Base-by-base conservation (phyloP, 2,113 vertebrate species). In the Festucalex cinctus region DNA sequence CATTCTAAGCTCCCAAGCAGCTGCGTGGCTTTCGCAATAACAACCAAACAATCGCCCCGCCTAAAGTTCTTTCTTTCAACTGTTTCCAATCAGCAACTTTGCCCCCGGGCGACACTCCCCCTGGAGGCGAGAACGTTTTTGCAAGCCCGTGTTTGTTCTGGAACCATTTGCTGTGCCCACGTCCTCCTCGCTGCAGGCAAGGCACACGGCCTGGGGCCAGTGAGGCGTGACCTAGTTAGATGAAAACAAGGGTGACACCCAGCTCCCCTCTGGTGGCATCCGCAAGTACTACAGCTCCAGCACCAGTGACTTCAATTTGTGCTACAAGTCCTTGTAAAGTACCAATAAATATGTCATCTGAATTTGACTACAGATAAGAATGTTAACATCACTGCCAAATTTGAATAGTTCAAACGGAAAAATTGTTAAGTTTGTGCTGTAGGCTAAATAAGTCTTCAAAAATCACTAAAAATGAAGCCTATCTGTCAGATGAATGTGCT, bases 131-230 rank as follows among this genome's bases (percentile, higher is more conserved):
- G 39, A 67, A 79, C 65, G 75, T 67, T 62, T 67, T 62, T 85
- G 74, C 80, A 85, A 87, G 75, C 69, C 77, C 82, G 53, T 86
- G 77, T 90, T 88, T 85, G 78, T 80, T 88, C 83, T 88, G 86
- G 82, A 88, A 85, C 71, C 79, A 80, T 84, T 86, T 85, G 85
- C 77, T 57, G 58, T 54, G 44, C 68, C 66, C 71, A 77, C 75
- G 84, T 80, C 71, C 76, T 78, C 66, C 82, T 62, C 7, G 60
- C 60, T 93, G 87, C 62, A 87, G 76, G 80, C 79, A 79, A 81
- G 67, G 70, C 71, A 80, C 51, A 78, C 1, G 80, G 82, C 72
- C 13, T 44, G 46, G 67, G 82, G 69, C 70, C 46, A 9, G 57
- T 75, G 70, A 74, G 83, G 75, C 74, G 73, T 24, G 39, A 83